A percentile compares a stretch with the other conserved stretches of the same genome.
Evolutionary conservation across 2,113 vertebrate genomes (phyloP).

Genomic region (Protobothrops flavoviridis): DNA sequence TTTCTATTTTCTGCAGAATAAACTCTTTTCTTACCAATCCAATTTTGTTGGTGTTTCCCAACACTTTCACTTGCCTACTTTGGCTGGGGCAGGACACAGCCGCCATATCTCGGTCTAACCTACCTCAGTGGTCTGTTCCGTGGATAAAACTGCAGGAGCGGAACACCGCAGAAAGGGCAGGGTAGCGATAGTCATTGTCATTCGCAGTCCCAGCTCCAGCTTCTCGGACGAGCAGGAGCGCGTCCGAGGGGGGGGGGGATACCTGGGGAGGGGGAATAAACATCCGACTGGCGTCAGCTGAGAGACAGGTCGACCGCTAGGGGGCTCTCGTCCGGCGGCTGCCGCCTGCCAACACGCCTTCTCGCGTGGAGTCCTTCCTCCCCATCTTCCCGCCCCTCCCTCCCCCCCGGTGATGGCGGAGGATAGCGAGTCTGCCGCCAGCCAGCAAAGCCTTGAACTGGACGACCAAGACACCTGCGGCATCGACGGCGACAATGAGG

Average conservation of each 20-base stretch:
- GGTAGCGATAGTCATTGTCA: too few relatives aligned
- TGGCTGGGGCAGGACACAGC: too few relatives aligned
- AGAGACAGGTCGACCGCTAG: constrained; percentile 55
- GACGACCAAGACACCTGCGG: constrained; percentile 98
- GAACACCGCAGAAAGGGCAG: neutral
- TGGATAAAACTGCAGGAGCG: neutral
- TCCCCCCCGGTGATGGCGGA: constrained; percentile 87
- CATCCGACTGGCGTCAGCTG: neutral
- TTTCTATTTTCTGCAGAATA: too few relatives aligned
- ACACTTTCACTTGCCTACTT: too few relatives aligned
- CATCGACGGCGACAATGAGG: constrained; percentile 96
- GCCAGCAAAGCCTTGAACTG: constrained; percentile 96
- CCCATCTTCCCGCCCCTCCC: constrained; percentile 31
- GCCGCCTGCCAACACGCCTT: constrained; percentile 4
- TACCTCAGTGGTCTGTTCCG: neutral
- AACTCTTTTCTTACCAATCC: too few relatives aligned
- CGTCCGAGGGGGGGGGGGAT: neutral
- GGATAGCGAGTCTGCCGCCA: constrained; percentile 97
- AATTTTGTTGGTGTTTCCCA: too few relatives aligned
- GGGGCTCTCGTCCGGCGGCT: constrained; percentile 61
- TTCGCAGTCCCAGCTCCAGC: too few relatives aligned
- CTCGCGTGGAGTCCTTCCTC: constrained; percentile 43
- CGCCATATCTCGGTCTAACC: too few relatives aligned
- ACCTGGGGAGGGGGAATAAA: neutral
- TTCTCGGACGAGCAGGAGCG: neutral